Percentiles rank a stretch among this genome's conserved stretches.
These are phyloP conservation scores for Zaprionus kolodkinae DNA, from an alignment of 1,140 invertebrate genomes.

Conservation along the genomic window DNA sequence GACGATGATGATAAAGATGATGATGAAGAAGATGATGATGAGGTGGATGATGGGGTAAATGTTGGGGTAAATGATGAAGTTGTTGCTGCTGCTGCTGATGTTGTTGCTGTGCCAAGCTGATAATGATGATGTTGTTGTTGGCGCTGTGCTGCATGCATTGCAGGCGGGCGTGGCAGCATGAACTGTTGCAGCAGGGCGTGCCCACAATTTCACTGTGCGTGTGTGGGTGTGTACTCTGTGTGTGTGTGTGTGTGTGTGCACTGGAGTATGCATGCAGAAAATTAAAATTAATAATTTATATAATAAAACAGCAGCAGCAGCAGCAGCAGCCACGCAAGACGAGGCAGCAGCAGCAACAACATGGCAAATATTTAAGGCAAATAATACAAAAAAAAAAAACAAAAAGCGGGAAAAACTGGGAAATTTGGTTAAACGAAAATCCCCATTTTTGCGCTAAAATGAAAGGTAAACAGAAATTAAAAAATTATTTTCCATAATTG, in stretches of 20 bases:
- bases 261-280: conserved; percentile 83
- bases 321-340: conserved; percentile 38
- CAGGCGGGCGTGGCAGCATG: conserved; percentile 13
- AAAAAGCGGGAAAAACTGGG: not conserved
- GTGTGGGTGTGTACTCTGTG: conserved; percentile 5
- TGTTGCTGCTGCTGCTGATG: not conserved
- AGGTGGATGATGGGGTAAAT: conserved; percentile 8
- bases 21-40: conserved; percentile 22
- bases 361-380: conserved; percentile 29
- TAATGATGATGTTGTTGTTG: conserved; percentile 4
- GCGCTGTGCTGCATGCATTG: conserved; percentile 5
- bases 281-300: conserved; percentile 84
- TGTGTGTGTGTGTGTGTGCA: conserved; percentile 55
- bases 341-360: conserved; percentile 26
- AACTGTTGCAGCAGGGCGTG: conserved; percentile 47
- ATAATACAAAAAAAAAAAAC: conserved; percentile 44
- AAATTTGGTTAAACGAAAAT: conserved; percentile 69
- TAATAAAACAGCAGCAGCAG: conserved; percentile 54
- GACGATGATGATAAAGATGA: conserved; percentile 12
- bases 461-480: conserved; percentile 67
- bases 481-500: conserved; percentile 74
- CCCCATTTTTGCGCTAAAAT: conserved; percentile 42
- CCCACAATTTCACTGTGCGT: conserved; percentile 21
- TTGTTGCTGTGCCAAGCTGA: conserved; percentile 5
- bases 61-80: conserved; percentile 15